Evolutionary conservation across 1,140 invertebrate genomes (phyloP), one percentile per base, ranked within the genome.

Genomic region (Bombus ignitus): DNA sequence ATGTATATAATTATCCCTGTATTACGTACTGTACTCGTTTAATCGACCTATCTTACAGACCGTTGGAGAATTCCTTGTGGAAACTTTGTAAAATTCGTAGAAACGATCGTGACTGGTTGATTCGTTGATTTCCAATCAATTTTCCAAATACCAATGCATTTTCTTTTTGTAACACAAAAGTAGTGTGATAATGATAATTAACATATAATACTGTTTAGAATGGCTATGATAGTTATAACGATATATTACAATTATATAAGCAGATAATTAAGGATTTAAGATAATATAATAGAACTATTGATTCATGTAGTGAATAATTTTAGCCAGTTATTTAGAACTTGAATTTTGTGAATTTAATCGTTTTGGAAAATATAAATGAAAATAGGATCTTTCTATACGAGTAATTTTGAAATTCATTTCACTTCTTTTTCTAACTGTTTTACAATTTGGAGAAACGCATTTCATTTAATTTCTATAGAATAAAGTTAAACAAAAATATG

Each of bases 1-100:
- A 72, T 88, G 76, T 81, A 85, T 82, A 83, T 89, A 85, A 85
- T 62, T 68, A 77, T n/a, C 42, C 18, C 53, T 81, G n/a, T 75
- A 73, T 86, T 53, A 76, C 59, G 53, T 76, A 53, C 53, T 62
- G 15, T 66, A 44, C 81, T 70, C 65, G 53, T 59, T 44, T 74
- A 75, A 53, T 32, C n/a, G 32, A 84, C 47, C 71, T 84, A 83
- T 76, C 74, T 39, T 53, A 37, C n/a, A 32, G 28, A 12, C 44
- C 10, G 75, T 18, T 13, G 53, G 42, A 73, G 39, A 70, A 47
- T 39, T 79, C 28, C 82, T 81, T 39, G 35, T 68, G 59, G 22
- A 57, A 32, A 65, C 47, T 59, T 15, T 66, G 32, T 62, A n/a
- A 13, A 77, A n/a, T 81, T 66, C 42, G 74, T 82, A 77, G 68